Percentiles rank a stretch among this genome's conserved stretches.
Conservation (phyloP, 2,113 vertebrate species). For the Phalacrocorax carbo region DNA sequence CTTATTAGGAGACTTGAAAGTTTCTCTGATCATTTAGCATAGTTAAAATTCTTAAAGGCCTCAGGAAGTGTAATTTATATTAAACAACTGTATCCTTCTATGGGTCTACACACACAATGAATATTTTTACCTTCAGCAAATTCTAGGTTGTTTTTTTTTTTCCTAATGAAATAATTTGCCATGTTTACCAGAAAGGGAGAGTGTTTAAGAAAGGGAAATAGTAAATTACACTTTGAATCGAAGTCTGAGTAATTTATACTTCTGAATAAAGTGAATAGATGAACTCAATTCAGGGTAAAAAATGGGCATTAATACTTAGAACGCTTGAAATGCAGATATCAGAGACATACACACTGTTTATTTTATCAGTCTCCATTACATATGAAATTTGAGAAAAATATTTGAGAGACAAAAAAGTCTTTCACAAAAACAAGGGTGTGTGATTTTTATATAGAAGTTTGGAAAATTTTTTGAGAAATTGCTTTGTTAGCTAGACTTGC, state of each 20-base stretch:
- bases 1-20: not conserved
- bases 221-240: not conserved
- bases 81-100: not conserved
- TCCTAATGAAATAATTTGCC: not conserved
- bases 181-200: not conserved
- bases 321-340: not conserved
- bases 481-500: not conserved
- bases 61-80: not conserved
- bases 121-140: not conserved
- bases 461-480: not conserved
- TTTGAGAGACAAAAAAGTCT: not conserved
- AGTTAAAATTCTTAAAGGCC: not conserved
- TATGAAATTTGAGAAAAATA: not conserved
- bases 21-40: not conserved
- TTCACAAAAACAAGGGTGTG: not conserved
- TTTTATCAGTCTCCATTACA: not conserved
- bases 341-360: not conserved
- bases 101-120: not conserved
- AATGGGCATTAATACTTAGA: not conserved
- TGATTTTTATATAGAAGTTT: not conserved
- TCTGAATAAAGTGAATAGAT: not conserved
- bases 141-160: not conserved
- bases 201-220: not conserved
- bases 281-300: not conserved
- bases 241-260: not conserved